Evolutionary conservation across 2,888 invertebrate genomes (phyloP).

Genomic region (Sycophila texana): DNA sequence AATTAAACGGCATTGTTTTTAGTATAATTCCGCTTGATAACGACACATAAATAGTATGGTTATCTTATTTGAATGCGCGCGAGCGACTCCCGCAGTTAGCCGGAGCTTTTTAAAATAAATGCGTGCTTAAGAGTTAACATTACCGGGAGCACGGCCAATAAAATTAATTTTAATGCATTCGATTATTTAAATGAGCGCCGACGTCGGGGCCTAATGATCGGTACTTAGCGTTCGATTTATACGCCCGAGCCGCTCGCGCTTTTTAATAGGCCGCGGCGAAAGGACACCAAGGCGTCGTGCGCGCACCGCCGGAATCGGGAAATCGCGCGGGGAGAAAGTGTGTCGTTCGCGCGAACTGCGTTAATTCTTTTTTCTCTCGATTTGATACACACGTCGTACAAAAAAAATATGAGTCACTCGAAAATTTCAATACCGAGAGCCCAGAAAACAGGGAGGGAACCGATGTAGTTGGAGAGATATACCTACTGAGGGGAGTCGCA

Average conservation of each 20-base stretch:
- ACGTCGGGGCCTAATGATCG: conserved; percentile 16
- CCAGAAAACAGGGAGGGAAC: neutral
- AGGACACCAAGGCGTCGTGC: conserved; percentile 1
- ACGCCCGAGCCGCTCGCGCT: conserved; percentile 19
- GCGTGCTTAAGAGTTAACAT: no score
- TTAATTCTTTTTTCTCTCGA: conserved; percentile 15
- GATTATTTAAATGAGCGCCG: conserved; percentile 27
- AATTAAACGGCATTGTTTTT: no score
- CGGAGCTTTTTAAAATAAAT: no score
- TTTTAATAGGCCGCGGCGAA: conserved; percentile 22
- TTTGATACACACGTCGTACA: no score
- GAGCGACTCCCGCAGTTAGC: no score
- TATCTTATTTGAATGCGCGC: no score
- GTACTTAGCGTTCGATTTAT: conserved; percentile 33
- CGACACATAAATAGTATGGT: no score
- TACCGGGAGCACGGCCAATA: conserved; percentile 15
- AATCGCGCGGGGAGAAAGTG: conserved; percentile 46
- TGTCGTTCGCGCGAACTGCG: conserved; percentile 9
- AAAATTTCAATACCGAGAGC: conserved; percentile 36
- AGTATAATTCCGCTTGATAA: no score
- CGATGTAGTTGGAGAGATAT: neutral
- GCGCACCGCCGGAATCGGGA: conserved; percentile 30
- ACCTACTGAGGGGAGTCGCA: conserved; percentile 1
- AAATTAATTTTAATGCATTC: conserved; percentile 35
- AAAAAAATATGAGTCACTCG: conserved; percentile 38